A percentile compares a stretch with the other conserved stretches of the same genome.
Evolutionary conservation across 2,113 vertebrate species (phyloP).

Genomic region (Austrofundulus limnaeus): DNA sequence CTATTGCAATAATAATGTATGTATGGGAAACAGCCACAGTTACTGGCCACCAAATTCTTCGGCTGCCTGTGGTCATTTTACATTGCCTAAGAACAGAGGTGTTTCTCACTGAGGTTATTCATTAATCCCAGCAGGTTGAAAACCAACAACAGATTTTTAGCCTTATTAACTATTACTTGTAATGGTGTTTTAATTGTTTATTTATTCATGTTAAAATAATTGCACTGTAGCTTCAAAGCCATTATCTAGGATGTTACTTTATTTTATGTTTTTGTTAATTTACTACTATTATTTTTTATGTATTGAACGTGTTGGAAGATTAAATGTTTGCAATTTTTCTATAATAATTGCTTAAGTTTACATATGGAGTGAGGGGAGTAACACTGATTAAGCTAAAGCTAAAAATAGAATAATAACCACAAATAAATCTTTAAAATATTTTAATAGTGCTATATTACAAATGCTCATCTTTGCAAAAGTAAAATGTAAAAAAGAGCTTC

Average conservation of each 20-base stretch:
- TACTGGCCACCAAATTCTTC: slow-evolving; percentile 75
- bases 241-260: too few relatives aligned
- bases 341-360: neutral
- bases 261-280: too few relatives aligned
- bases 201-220: neutral
- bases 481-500: too few relatives aligned
- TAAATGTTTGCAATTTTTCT: too few relatives aligned
- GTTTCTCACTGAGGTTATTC: slow-evolving; percentile 70
- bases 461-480: too few relatives aligned
- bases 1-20: slow-evolving; percentile 81
- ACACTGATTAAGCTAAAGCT: too few relatives aligned
- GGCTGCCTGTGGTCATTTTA: slow-evolving; percentile 78
- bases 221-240: too few relatives aligned
- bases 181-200: neutral
- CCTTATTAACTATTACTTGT: slow-evolving; percentile 24
- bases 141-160: slow-evolving; percentile 38
- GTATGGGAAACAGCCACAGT: slow-evolving; percentile 76
- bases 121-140: slow-evolving; percentile 65
- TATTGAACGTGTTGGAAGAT: too few relatives aligned
- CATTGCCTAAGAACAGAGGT: slow-evolving; percentile 71
- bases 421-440: too few relatives aligned
- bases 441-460: too few relatives aligned
- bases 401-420: too few relatives aligned
- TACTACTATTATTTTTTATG: too few relatives aligned
- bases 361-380: neutral